Conservation (phyloP, 2,797 vertebrate genomes). For the Aldrovandia affinis region DNA sequence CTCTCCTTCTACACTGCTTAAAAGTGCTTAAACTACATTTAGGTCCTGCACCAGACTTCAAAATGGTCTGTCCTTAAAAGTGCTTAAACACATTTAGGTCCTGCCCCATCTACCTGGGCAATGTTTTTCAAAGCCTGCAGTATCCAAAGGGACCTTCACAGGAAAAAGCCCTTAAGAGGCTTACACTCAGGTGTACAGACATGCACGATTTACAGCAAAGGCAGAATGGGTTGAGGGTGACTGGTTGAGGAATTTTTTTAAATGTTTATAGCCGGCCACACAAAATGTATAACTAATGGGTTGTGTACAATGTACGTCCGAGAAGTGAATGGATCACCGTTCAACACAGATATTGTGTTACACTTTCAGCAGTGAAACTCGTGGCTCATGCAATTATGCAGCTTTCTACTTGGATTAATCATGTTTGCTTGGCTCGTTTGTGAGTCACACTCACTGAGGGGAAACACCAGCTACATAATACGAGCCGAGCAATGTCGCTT, state of each 20-base stretch:
- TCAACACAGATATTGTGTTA: neutral
- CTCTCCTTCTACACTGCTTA: no score
- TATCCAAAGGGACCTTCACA: neutral
- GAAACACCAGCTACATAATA: neutral
- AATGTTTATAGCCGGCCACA: neutral
- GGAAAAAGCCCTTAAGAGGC: neutral
- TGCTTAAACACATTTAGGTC: no score
- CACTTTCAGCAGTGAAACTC: neutral
- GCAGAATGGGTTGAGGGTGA: neutral
- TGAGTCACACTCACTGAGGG: conserved; percentile 10
- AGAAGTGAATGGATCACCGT: neutral
- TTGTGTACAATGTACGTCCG: neutral
- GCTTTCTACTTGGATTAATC: neutral
- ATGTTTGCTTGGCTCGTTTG: neutral
- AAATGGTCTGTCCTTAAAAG: no score
- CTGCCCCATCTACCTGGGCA: no score
- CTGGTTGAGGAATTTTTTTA: neutral
- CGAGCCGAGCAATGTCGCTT: neutral
- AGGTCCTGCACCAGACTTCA: no score
- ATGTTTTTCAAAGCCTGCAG: neutral
- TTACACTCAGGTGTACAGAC: neutral
- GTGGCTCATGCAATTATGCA: neutral
- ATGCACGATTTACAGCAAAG: neutral
- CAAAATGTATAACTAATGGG: neutral
- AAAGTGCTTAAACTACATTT: no score